Base-by-base conservation (phyloP, 2,113 vertebrate genomes). In the Gila orcuttii region DNA sequence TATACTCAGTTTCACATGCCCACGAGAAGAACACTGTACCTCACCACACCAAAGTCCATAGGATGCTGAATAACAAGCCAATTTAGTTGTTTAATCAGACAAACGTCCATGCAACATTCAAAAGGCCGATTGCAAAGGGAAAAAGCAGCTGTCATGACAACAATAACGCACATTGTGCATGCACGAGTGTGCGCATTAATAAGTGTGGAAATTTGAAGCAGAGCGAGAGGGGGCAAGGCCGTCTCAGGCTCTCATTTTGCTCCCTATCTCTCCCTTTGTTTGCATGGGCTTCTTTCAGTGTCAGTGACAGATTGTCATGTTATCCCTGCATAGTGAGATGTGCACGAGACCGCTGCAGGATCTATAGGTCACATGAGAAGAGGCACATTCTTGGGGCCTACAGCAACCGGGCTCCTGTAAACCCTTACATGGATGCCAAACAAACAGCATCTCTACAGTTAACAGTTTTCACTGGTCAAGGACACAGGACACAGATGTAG, bases 231-330 rank as follows among this genome's bases (percentile, higher is more conserved):
- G 89, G 85, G 77, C 55, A 81, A 74, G 78, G 86, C 85, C 28
- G 31, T 85, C 83, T 83, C 31, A 25, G 36, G 88, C 90, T 83
- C 78, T 88, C 85, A 87, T 60, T 90, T 90, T 87, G 90, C 88
- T 74, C 87, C 88, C 90, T 89, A 89, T 90, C 21, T 82, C 87
- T 90, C 86, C 87, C 87, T 88, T 93, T 93, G 93, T 94, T 92
- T 92, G 91, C 89, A 42, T 66, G 87, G 82, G 87, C 68, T 36
- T 52, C 50, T 90, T 90, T 92, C 87, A 89, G 91, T 93, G 91
- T 93, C 93, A 93, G 88, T 93, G 92, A 94, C 92, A 91, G 92
- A 93, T 91, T 92, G 92, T 92, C 89, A 90, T 87, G 91, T 91
- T 87, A 66, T 92, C 88, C 91, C 88, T 89, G 92, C 86, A 88